A percentile compares a stretch with the other conserved stretches of the same genome.
Conservation (phyloP, 2,113 vertebrate species). For the Rhinolophus sinicus region DNA sequence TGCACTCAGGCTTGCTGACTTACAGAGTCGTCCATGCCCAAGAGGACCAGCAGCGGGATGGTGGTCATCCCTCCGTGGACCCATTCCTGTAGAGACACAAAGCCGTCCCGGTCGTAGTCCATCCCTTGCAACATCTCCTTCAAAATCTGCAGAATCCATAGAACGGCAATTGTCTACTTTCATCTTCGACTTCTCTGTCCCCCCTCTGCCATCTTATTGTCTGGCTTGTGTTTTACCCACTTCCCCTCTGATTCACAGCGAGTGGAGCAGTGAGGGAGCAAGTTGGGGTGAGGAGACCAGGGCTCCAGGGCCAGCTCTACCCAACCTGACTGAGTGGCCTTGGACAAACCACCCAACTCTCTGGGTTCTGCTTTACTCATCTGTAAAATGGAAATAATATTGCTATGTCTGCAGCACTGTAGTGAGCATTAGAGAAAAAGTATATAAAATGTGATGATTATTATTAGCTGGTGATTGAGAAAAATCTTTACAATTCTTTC, state of each 20-base stretch:
- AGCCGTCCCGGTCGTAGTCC: conserved; percentile 93
- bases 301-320: neutral
- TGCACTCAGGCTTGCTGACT: neutral
- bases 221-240: neutral
- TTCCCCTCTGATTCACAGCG: neutral
- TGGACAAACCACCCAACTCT: neutral
- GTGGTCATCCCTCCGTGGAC: conserved; percentile 96
- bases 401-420: neutral
- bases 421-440: neutral
- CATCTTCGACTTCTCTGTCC: neutral
- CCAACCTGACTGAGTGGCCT: neutral
- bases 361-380: neutral
- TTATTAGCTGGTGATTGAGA: neutral
- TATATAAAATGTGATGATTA: neutral
- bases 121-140: conserved; percentile 91
- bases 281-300: neutral
- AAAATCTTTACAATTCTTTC: neutral
- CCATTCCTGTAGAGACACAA: conserved; percentile 96
- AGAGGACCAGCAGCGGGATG: conserved; percentile 94
- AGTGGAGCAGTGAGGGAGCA: neutral
- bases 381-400: neutral
- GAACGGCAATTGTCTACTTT: neutral
- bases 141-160: conserved; percentile 82
- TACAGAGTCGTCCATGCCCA: conserved; percentile 94
- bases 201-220: neutral